Evolutionary conservation across 2,888 invertebrate species (phyloP).

Genomic region (Drosophila gaucha): DNA sequence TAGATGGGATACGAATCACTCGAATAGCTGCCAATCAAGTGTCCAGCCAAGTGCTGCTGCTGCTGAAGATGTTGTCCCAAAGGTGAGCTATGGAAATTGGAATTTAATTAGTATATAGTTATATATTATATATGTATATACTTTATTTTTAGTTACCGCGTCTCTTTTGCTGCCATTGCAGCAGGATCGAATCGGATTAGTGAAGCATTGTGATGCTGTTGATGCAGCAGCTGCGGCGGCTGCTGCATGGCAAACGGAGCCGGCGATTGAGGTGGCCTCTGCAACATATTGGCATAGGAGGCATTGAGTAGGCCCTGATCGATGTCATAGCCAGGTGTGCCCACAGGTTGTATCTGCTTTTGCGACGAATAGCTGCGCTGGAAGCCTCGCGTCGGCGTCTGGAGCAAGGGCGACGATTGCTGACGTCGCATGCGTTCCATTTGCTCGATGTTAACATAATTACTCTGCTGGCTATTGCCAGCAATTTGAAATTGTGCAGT

Average conservation of each 20-base stretch:
- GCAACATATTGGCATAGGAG: constrained; percentile 78
- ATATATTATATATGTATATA: constrained; percentile 1
- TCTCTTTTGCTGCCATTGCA: constrained; percentile 58
- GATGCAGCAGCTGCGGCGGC: constrained; percentile 57
- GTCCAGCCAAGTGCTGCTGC: constrained; percentile 56
- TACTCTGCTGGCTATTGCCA: constrained; percentile 77
- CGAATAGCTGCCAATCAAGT: constrained; percentile 68
- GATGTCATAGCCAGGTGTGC: constrained; percentile 75
- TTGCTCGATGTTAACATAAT: constrained; percentile 87
- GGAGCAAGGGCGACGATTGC: constrained; percentile 83
- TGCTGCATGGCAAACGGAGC: constrained; percentile 72
- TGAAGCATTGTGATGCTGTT: constrained; percentile 57
- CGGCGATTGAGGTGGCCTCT: constrained; percentile 64
- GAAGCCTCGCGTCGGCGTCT: constrained; percentile 80
- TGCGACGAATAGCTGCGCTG: constrained; percentile 84
- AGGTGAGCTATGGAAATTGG: constrained; percentile 45
- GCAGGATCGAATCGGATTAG: constrained; percentile 65
- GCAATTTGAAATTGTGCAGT: constrained; percentile 60
- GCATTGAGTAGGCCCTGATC: constrained; percentile 60
- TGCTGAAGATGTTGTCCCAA: constrained; percentile 56
- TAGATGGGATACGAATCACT: constrained; percentile 86
- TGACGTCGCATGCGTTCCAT: constrained; percentile 85
- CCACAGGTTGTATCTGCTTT: constrained; percentile 67
- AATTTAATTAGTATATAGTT: too few relatives aligned
- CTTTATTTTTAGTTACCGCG: constrained; percentile 61